These are phyloP conservation scores for Actinernus sp. DNA, from an alignment of 92 coral and sea anemone species.

Conservation along the genomic window DNA sequence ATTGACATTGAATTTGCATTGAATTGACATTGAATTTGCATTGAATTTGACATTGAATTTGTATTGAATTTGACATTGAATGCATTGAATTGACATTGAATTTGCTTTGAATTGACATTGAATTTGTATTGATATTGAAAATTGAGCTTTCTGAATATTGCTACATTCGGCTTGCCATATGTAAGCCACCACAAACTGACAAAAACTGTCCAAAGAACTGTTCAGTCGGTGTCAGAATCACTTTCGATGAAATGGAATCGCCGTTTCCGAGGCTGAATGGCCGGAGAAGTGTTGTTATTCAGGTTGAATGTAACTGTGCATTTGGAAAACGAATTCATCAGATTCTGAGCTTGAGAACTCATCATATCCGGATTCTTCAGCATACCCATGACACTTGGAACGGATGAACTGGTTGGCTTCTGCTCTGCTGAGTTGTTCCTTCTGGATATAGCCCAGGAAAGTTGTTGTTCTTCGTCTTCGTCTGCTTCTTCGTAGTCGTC, in stretches of 20 bases:
- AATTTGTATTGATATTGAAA: no score
- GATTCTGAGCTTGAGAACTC: constrained; percentile 53
- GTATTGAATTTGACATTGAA: no score
- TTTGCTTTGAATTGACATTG: no score
- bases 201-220: no score
- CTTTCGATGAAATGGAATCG: constrained; percentile 3
- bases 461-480: constrained; percentile 43
- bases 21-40: no score
- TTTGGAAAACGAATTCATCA: constrained; percentile 40
- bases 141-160: no score
- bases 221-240: no score
- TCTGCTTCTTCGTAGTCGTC: constrained; percentile 46
- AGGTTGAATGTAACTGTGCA: constrained; percentile 56
- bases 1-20: no score
- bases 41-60: no score
- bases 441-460: constrained; percentile 8
- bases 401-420: constrained; percentile 9
- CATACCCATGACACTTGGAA: background rate
- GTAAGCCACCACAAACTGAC: no score
- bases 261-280: constrained; percentile 13
- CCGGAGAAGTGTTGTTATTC: constrained; percentile 33
- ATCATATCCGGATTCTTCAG: constrained; percentile 13
- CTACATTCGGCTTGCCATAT: no score
- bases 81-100: no score
- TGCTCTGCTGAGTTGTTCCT: background rate